Conservation (phyloP, 64 coral and sea anemone genomes). For the Montipora sp. region DNA sequence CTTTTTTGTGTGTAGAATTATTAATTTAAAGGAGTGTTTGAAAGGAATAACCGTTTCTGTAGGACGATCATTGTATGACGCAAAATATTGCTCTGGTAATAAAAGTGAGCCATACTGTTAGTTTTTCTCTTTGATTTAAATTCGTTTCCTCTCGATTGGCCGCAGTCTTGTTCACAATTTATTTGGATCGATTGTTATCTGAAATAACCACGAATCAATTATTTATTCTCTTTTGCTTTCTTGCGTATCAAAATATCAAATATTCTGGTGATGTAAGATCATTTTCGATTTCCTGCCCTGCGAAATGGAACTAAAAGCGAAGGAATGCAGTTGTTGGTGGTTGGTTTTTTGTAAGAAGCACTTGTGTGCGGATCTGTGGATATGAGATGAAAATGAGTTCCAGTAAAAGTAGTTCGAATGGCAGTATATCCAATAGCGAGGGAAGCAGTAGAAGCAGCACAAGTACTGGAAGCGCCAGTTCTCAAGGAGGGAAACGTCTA, state of each 20-base stretch:
- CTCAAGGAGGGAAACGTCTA: constrained; percentile 8
- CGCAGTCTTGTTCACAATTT: background rate
- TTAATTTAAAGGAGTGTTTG: no score
- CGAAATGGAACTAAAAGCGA: background rate
- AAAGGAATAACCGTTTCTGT: no score
- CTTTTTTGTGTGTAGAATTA: no score
- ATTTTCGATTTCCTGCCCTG: background rate
- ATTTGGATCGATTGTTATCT: background rate
- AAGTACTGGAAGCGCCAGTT: background rate
- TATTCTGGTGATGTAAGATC: background rate
- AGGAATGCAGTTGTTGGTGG: background rate
- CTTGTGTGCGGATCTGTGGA: background rate
- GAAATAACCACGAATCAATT: constrained; percentile 2
- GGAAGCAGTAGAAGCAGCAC: background rate
- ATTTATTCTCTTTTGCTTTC: background rate
- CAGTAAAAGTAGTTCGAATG: background rate
- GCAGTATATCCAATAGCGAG: background rate
- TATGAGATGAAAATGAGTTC: constrained; percentile 7
- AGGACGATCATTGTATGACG: no score
- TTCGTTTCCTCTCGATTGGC: background rate
- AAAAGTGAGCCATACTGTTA: background rate
- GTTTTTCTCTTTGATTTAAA: background rate
- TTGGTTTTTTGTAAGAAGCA: background rate
- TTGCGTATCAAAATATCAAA: background rate
- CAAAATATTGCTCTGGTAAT: no score